Evolutionary conservation across 2,888 invertebrate species (phyloP), one percentile per base, ranked within the genome.

Genomic region (Coremacera marginata): DNA sequence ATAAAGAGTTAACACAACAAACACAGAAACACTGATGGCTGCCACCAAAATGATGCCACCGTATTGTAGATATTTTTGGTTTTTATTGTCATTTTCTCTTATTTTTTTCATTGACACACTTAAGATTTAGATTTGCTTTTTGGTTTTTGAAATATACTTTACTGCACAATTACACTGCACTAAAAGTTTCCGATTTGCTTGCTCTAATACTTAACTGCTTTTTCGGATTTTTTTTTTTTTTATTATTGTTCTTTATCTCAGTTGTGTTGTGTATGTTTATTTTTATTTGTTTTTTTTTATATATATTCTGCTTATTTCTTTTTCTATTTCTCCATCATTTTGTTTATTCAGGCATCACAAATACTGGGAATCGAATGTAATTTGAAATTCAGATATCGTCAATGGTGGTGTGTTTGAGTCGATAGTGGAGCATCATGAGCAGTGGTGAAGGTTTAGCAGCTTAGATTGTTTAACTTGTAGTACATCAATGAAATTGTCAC

Each of bases 291-390:
- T 55, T 55, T 19, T 55, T 55, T 14, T 55, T 55, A 11, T 25
- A 55, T 19, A 2, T 27, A 8, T 60, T 60, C 5, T 60, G 14
- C 9, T 27, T 22, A 22, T 49, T 27, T 31, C 22, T 44, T 72
- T 76, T 77, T 52, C 65, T 76, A 72, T 70, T 78, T 78, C 76
- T 82, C 82, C 81, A 82, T 83, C 82, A 83, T 86, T 84, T 82
- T 83, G 87, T 84, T 87, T 86, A 85, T 83, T 86, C 84, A 85
- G 83, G 86, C 85, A 82, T 85, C 83, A 82, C 85, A 86, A 86
- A 86, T 86, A 82, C 86, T 86, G 86, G 86, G 87, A 87, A 86
- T 86, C 86, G 86, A 86, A 86, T 83, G 85, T 85, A 86, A 86
- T 86, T 86, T 87, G 87, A 85, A 87, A 86, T 86, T 86, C 84